Percentiles rank a stretch among this genome's conserved stretches.
Evolutionary conservation across 2,888 invertebrate species (phyloP).

Genomic region (Leucophora obtusa): DNA sequence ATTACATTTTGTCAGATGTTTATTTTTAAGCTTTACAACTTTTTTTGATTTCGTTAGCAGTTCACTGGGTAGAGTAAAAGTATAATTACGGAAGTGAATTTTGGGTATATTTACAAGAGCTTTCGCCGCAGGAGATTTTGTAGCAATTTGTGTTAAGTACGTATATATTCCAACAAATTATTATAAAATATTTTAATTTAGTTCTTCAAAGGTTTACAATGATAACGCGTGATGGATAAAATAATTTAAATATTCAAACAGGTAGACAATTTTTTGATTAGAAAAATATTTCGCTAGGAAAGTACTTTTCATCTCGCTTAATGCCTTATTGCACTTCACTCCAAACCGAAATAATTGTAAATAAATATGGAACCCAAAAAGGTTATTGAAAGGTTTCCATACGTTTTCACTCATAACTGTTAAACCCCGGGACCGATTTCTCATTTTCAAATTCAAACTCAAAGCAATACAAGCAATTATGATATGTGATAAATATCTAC

Average conservation of each 20-base stretch:
- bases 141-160: neutral
- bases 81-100: conserved; percentile 29
- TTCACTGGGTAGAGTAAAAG: neutral
- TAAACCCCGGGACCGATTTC: no score
- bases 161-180: neutral
- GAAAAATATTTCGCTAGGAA: no score
- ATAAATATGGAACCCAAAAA: no score
- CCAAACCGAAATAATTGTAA: no score
- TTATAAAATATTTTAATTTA: neutral
- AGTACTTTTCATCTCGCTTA: no score
- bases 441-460: no score
- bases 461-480: no score
- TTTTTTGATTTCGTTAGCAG: conserved; percentile 3
- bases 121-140: conserved; percentile 17
- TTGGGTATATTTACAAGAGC: conserved; percentile 10
- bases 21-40: conserved; percentile 24
- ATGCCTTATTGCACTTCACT: no score
- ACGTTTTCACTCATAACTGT: no score
- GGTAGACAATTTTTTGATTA: no score
- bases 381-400: no score
- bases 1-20: conserved; percentile 52
- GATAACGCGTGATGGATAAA: neutral
- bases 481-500: no score
- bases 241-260: neutral
- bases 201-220: neutral